phyloP scores from a whole-genome alignment of 2,797 vertebrate genomes.

The Phataginus tricuspis region DNA sequence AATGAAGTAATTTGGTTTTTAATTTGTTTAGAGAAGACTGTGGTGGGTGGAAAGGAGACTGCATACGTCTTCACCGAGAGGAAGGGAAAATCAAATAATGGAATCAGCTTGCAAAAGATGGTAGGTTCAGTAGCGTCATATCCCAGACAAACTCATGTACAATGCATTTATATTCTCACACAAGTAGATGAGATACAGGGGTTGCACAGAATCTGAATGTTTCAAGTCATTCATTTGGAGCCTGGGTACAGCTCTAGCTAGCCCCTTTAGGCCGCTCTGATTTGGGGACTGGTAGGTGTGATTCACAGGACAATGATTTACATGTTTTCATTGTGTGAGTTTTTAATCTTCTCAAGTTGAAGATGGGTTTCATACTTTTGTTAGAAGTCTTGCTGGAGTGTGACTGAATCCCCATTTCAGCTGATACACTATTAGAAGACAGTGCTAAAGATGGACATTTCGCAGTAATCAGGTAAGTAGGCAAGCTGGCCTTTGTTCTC shows the following conservation, averaged over 20 bases:
- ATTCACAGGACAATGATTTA: conserved; percentile 69
- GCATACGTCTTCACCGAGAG: conserved; percentile 33
- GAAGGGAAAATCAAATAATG: conserved; percentile 55
- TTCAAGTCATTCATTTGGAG: conserved; percentile 54
- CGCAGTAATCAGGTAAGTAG: conserved; percentile 76
- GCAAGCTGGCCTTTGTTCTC: conserved; percentile 81
- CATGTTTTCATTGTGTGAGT: conserved; percentile 65
- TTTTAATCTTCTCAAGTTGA: conserved; percentile 55
- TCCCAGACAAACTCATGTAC: conserved; percentile 45
- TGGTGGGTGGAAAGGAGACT: conserved; percentile 28
- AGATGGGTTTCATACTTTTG: conserved; percentile 59
- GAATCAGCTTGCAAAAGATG: conserved; percentile 51
- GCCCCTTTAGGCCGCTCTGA: conserved; percentile 15
- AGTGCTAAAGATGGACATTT: conserved; percentile 72
- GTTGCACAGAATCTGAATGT: conserved; percentile 67
- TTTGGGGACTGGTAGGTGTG: conserved; percentile 62
- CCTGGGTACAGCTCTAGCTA: background rate
- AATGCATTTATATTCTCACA: conserved; percentile 63
- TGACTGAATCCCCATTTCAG: conserved; percentile 60
- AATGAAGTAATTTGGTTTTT: conserved; percentile 40
- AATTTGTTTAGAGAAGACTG: conserved; percentile 28
- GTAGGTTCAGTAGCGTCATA: background rate
- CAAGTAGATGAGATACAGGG: conserved; percentile 63
- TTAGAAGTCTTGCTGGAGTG: conserved; percentile 63
- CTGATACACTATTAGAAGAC: conserved; percentile 67